Base-by-base conservation (phyloP, 2,888 invertebrate genomes). In the Tenthredo scrophulariae region DNA sequence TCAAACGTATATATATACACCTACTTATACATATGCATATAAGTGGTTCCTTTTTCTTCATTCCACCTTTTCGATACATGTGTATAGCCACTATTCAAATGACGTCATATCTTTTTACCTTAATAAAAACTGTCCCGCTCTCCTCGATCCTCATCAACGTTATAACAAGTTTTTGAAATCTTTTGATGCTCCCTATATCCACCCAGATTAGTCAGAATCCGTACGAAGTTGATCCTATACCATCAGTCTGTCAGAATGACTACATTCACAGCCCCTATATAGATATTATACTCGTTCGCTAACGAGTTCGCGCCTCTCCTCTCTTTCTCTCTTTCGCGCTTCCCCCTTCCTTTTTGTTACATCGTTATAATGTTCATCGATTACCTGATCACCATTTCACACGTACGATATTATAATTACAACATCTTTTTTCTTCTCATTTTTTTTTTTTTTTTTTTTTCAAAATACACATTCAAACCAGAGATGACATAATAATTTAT, bases 311-410 rank as follows among this genome's bases (percentile, higher is more conserved):
- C 62, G 26, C 22, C 58, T 58, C n/a, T 37, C 37, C 33, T 40
- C 37, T 29, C 37, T 40, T 15, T 33, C 79, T 15, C 13, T 33
- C 50, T 9, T 33, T 40, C 26, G 1, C 62, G 7, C 10, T 40
- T 3, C 3, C 26, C 9, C 37, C 40, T 33, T 72, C 22, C 5
- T 40, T 33, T n/a, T 58, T 10, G 43, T 29, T 75, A 29, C 26
- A 75, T 46, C 74, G 43, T 22, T 43, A 74, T n/a, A n/a, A n/a
- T 43, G 22, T 74, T 74, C 40, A 74, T 74, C 43, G 72, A 74
- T 74, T 43, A 43, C 43, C 18, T 10, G 72, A 74, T 74, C 72
- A 43, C 22, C 72, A 43, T 43, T 74, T n/a, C 5, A 6, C 6
- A 33, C 15, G 18, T 10, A 67, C 67, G 33, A 13, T n/a, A 54